Conservation (phyloP, 2,797 vertebrate species). For the Decapterus maruadsi region DNA sequence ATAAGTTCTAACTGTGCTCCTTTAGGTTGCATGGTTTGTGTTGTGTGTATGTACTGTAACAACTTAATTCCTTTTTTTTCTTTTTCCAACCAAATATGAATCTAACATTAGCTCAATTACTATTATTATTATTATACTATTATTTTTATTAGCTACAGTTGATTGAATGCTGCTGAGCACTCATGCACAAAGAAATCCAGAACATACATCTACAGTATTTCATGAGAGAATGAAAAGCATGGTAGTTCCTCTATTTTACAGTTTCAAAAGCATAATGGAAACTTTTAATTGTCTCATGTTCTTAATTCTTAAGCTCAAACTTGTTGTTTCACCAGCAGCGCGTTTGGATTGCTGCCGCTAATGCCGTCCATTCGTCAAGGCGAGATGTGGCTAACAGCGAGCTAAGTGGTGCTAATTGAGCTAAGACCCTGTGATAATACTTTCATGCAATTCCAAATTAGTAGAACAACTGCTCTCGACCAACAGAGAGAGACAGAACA, state of each 20-base stretch:
- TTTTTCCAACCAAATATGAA: no score
- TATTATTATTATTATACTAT: no score
- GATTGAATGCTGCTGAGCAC: no score
- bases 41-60: no score
- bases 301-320: slow-evolving; percentile 39
- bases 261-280: slow-evolving; percentile 22
- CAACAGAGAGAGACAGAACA: slow-evolving; percentile 6
- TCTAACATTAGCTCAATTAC: no score
- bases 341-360: slow-evolving; percentile 35
- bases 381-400: slow-evolving; percentile 60
- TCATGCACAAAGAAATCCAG: no score
- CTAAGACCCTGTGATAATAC: slow-evolving; percentile 47
- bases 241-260: neutral
- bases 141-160: no score
- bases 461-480: slow-evolving; percentile 2
- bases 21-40: no score
- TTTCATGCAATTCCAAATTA: slow-evolving; percentile 52
- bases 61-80: no score
- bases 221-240: no score
- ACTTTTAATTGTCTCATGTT: slow-evolving; percentile 26
- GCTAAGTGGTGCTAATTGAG: slow-evolving; percentile 75
- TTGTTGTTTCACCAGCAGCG: slow-evolving; percentile 43
- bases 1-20: no score
- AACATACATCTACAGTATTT: no score
- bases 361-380: slow-evolving; percentile 59